Evolutionary conservation across 2,797 vertebrate species (phyloP).

Genomic region (Sphaeramia orbicularis): DNA sequence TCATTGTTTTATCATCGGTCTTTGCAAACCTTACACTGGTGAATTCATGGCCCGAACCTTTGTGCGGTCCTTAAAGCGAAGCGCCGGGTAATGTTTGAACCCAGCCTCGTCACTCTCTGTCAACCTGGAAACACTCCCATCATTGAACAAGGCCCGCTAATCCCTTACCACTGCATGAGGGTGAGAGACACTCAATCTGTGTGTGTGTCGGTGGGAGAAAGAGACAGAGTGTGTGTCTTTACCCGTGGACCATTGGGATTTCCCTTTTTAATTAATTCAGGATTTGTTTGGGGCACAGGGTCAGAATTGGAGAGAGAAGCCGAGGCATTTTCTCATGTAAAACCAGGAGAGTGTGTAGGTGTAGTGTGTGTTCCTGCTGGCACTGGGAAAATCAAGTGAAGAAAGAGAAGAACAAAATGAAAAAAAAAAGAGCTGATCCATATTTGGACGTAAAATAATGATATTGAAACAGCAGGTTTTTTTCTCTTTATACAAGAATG

Average conservation of each 20-base stretch:
- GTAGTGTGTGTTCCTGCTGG: constrained; percentile 19
- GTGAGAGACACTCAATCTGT: constrained; percentile 83
- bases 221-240: constrained; percentile 51
- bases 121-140: constrained; percentile 81
- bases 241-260: constrained; percentile 80
- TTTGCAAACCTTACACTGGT: no score
- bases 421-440: not conserved
- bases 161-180: constrained; percentile 78
- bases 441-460: no score
- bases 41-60: no score
- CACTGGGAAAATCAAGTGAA: constrained; percentile 1
- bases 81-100: constrained; percentile 62
- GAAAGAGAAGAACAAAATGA: constrained; percentile 5
- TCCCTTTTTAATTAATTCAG: constrained; percentile 91
- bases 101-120: constrained; percentile 69
- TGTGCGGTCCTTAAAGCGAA: constrained; percentile 4
- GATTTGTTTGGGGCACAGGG: constrained; percentile 86
- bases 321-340: constrained; percentile 84
- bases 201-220: constrained; percentile 71
- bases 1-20: no score
- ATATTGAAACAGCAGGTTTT: no score
- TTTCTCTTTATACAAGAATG: no score
- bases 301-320: constrained; percentile 81
- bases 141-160: constrained; percentile 83
- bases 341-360: constrained; percentile 56